phyloP scores from a whole-genome alignment of 2,888 invertebrate genomes.

The Parnassius mnemosyne region DNA sequence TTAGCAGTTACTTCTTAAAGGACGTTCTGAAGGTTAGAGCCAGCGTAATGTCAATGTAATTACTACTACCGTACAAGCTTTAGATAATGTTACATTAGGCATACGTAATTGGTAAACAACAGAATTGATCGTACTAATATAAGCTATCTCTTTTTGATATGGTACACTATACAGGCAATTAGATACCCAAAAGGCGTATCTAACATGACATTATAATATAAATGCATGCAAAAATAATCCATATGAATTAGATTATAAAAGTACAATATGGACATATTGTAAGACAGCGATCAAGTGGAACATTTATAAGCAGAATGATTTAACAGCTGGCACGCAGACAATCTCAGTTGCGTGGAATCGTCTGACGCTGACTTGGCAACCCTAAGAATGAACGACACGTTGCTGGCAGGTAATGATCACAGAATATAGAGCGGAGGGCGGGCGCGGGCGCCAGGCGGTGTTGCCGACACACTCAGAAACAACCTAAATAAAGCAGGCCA shows the following conservation, averaged over 20 bases:
- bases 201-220: slow-evolving; percentile 19
- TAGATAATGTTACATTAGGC: slow-evolving; percentile 7
- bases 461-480: slow-evolving; percentile 62
- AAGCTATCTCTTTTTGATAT: slow-evolving; percentile 6
- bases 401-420: slow-evolving; percentile 33
- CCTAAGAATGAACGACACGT: slow-evolving; percentile 37
- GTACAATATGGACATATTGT: neutral
- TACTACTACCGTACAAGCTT: slow-evolving; percentile 3
- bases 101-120: slow-evolving; percentile 10
- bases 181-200: slow-evolving; percentile 2
- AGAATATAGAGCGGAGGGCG: slow-evolving; percentile 35
- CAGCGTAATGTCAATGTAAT: slow-evolving; percentile 17
- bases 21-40: slow-evolving; percentile 30
- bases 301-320: slow-evolving; percentile 16
- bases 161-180: neutral
- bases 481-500: slow-evolving; percentile 74
- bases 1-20: slow-evolving; percentile 27
- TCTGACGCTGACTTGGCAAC: slow-evolving; percentile 33
- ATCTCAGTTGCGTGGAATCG: slow-evolving; percentile 6
- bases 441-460: slow-evolving; percentile 41
- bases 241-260: neutral
- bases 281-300: neutral
- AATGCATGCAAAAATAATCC: slow-evolving; percentile 10
- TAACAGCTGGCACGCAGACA: slow-evolving; percentile 17
- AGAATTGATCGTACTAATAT: slow-evolving; percentile 5